A percentile compares a stretch with the other conserved stretches of the same genome.
Evolutionary conservation across 2,888 invertebrate genomes (phyloP).

Genomic region (Limnephilus auricula): DNA sequence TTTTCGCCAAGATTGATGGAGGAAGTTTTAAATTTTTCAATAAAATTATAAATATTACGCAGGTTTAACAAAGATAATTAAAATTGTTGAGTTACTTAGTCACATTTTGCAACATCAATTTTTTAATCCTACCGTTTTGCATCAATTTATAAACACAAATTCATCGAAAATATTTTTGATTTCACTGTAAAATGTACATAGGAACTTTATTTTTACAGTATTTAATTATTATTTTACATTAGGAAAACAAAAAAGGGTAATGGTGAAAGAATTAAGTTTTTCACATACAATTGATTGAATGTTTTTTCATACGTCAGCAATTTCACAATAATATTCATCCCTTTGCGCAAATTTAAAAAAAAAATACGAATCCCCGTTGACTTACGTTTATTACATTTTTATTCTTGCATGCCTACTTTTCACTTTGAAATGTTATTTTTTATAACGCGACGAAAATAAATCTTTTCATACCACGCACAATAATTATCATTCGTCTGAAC

Average conservation of each 20-base stretch:
- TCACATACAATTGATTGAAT: background rate
- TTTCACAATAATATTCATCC: background rate
- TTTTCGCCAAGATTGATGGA: background rate
- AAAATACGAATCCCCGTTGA: background rate
- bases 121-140: too few species aligned
- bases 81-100: too few species aligned
- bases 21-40: background rate
- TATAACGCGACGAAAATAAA: background rate
- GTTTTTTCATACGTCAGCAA: background rate
- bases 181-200: too few species aligned
- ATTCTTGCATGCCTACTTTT: background rate
- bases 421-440: background rate
- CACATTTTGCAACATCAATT: too few species aligned
- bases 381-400: background rate
- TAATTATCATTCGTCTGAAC: background rate
- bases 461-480: background rate
- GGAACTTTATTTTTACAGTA: too few species aligned
- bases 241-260: background rate
- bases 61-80: too few species aligned
- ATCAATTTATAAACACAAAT: too few species aligned
- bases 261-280: too few species aligned
- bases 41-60: background rate
- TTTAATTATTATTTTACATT: too few species aligned
- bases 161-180: too few species aligned
- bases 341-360: background rate